Base-by-base conservation (phyloP, 2,888 invertebrate genomes). In the Agelastica alni region DNA sequence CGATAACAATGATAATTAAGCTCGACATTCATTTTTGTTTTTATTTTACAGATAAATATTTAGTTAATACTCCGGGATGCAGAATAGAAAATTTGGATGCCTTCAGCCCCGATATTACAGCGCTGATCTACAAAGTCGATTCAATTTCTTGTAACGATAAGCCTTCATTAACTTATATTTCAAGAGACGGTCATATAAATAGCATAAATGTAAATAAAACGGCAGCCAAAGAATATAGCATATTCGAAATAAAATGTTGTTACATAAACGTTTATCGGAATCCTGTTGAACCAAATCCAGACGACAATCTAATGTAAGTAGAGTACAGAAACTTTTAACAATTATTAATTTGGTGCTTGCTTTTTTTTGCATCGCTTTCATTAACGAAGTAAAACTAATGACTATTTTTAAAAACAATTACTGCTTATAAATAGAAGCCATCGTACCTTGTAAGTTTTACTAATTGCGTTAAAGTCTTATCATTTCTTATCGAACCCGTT, bases 51-150 rank as follows among this genome's bases (percentile, higher is more conserved):
- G 58, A 18, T 48, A 30, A 41, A 31, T 55, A 52, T 14, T 31
- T 55, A 2, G 43, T 58, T 16, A 44, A 58, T 18, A 58, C 54
- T n/a, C 48, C 58, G 46, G 58, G 58, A 10, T 58, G 58, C 18
- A 37, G 41, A 12, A 58, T 58, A 28, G 51, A 51, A 48, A 49
- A 58, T 30, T 20, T 55, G 13, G 48, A 58, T 16, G 42, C 37
- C 2, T 58, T 37, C 32, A 58, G 48, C 30, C 20, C 44, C 7
- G 58, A 58, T 34, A 58, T 58, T 14, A 44, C 9, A n/a, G 32
- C 42, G 4, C 47, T 48, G 6, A 13, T 58, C 13, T 52, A 55
- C 31, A 44, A 41, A 28, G 14, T 58, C 1, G 22, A 46, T n/a
- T 48, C 44, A 9, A 31, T 58, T n/a, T 18, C 44, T 2, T 58